A percentile compares a stretch with the other conserved stretches of the same genome.
Evolutionary conservation across 2,888 invertebrate genomes (phyloP).

Genomic region (Zygogramma bicolorata): DNA sequence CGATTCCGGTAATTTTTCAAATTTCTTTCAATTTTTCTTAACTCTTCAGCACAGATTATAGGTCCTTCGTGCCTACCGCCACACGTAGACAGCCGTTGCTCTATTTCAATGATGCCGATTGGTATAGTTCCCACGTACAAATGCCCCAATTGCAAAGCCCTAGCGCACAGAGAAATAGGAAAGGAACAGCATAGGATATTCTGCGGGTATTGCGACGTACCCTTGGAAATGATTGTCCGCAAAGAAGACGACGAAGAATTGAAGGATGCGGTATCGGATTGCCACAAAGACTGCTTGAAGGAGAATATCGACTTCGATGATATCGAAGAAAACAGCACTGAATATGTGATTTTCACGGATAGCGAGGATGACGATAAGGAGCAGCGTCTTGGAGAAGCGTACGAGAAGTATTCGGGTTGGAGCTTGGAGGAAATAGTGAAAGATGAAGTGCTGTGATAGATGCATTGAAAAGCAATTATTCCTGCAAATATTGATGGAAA

Average conservation of each 20-base stretch:
- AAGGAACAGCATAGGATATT: conserved; percentile 51
- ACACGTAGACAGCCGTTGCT: conserved; percentile 60
- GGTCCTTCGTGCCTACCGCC: conserved; percentile 59
- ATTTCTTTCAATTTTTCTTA: conserved; percentile 23
- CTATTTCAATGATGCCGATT: conserved; percentile 61
- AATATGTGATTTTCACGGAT: conserved; percentile 53
- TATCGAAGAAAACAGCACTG: conserved; percentile 51
- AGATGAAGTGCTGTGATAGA: not conserved
- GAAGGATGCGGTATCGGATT: conserved; percentile 40
- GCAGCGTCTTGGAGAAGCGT: conserved; percentile 42
- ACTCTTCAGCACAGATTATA: conserved; percentile 52
- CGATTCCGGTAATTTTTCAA: too few species aligned
- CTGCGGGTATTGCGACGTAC: conserved; percentile 62
- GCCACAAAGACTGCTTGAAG: conserved; percentile 49
- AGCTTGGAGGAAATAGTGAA: conserved; percentile 31
- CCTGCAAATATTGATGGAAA: not conserved
- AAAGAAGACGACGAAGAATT: conserved; percentile 18
- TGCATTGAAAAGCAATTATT: too few species aligned
- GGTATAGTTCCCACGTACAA: conserved; percentile 57
- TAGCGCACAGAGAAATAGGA: conserved; percentile 56
- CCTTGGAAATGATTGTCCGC: conserved; percentile 52
- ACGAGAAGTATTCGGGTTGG: conserved; percentile 36
- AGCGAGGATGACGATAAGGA: conserved; percentile 50
- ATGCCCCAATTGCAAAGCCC: conserved; percentile 58
- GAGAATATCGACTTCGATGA: conserved; percentile 44